Evolutionary conservation across 2,113 vertebrate species (phyloP), one percentile per base, ranked within the genome.

Genomic region (Heterochromis multidens): DNA sequence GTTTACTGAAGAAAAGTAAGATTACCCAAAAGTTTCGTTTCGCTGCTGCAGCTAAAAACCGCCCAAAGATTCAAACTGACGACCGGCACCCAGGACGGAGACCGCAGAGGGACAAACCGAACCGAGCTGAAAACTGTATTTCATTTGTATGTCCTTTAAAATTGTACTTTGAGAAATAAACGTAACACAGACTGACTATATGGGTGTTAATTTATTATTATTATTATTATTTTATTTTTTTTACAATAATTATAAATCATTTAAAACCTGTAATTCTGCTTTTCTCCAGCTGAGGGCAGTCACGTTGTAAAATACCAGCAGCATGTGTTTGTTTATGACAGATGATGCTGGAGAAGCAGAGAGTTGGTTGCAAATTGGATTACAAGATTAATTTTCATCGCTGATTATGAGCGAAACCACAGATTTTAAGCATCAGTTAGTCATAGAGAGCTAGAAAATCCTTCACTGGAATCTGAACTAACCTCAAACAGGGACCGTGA

Each of bases 51-150:
- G 40, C 11, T 12, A 37, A 84, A 85, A 85, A 82, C 19, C 90
- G 93, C 94, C 93, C 80, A 21, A 93, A 85, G 65, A 77, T 95
- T 95, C 88, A 95, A 95, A 94, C 4, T 4, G 13, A 19, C 9
- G 1, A 1, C 27, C 4, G 7, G 6, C 17, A 3, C 3, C 1
- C 7, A n/a, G 11, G 27, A 91, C 58, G 65, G 92, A 1, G 0
- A 27, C 88, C 21, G 56, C 72, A 6, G 80, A 86, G 72, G 92
- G n/a, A 91, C 95, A 92, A 87, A 93, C 46, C 1, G 12, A 17
- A 46, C 33, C 37, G 25, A 59, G n/a, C n/a, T n/a, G n/a, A 2
- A 52, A 52, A 17, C 6, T 52, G 43, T 52, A 7, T 1, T 16
- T 5, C 5, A 52, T 19, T 52, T 52, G 13, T 7, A 19, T 17